Conservation (phyloP, 2,113 vertebrate genomes). For the Tetraodon nigroviridis region DNA sequence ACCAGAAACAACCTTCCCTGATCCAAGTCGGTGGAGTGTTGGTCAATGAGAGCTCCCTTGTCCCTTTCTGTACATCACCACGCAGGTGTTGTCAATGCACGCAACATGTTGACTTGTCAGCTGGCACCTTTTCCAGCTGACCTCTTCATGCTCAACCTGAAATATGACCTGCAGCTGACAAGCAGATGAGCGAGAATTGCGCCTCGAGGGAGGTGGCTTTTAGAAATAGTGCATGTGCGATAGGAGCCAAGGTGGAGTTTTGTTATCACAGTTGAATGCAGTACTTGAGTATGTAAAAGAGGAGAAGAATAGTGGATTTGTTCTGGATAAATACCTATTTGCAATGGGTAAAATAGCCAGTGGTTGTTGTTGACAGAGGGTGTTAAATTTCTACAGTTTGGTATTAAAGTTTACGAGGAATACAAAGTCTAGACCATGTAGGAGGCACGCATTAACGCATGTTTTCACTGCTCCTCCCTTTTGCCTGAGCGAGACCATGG, state of each 20-base stretch:
- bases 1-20: conserved; percentile 24
- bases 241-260: neutral
- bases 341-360: no score
- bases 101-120: conserved; percentile 55
- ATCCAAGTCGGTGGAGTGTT: conserved; percentile 61
- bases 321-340: no score
- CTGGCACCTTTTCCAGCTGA: conserved; percentile 45
- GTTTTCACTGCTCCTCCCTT: no score
- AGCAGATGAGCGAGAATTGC: conserved; percentile 6
- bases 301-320: no score
- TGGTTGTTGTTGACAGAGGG: no score
- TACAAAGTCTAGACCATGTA: no score
- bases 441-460: no score
- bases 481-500: no score
- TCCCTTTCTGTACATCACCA: conserved; percentile 53
- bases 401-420: no score
- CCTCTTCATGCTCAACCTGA: conserved; percentile 37
- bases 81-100: conserved; percentile 41
- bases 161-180: conserved; percentile 17
- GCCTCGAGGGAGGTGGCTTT: neutral
- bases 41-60: conserved; percentile 53
- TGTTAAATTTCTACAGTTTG: no score
- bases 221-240: neutral
- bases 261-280: no score
- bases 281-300: no score